Conservation (phyloP, 1,140 invertebrate genomes). For the Cheumatopsyche charites region DNA sequence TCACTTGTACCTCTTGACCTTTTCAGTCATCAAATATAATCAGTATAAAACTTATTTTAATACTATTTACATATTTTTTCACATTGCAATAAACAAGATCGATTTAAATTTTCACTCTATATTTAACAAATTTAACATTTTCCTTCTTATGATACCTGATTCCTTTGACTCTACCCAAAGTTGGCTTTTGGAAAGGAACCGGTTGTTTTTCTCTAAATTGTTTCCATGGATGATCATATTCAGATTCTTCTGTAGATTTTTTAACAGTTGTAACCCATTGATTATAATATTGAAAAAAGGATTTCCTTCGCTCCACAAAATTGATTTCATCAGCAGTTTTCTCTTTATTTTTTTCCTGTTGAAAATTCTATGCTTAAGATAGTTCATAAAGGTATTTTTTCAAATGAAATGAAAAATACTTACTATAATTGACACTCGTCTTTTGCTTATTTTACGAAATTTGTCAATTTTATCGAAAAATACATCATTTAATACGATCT, state of each 20-base stretch:
- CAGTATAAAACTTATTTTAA: too few relatives aligned
- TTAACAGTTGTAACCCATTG: constrained; percentile 62
- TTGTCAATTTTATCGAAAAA: constrained; percentile 64
- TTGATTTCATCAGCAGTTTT: constrained; percentile 32
- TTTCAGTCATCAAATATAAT: too few relatives aligned
- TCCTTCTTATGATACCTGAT: constrained; percentile 31
- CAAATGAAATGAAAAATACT: background rate
- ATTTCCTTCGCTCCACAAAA: constrained; percentile 48
- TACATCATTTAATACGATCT: constrained; percentile 64
- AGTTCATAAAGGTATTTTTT: background rate
- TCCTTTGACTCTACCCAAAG: constrained; percentile 5
- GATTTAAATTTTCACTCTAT: constrained; percentile 34
- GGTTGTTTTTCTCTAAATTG: constrained; percentile 58
- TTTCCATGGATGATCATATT: constrained; percentile 65
- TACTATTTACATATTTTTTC: too few relatives aligned
- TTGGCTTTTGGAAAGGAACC: constrained; percentile 32
- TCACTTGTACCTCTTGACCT: too few relatives aligned
- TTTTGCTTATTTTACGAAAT: constrained; percentile 60
- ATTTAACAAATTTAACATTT: constrained; percentile 30
- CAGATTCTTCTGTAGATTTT: constrained; percentile 59
- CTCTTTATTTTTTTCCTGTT: background rate
- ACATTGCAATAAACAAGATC: background rate
- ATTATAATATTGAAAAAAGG: constrained; percentile 56
- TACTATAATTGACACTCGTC: constrained; percentile 26
- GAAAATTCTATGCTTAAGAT: background rate